Conservation (phyloP, 2,113 vertebrate genomes). For the Oreochromis spilurus region DNA sequence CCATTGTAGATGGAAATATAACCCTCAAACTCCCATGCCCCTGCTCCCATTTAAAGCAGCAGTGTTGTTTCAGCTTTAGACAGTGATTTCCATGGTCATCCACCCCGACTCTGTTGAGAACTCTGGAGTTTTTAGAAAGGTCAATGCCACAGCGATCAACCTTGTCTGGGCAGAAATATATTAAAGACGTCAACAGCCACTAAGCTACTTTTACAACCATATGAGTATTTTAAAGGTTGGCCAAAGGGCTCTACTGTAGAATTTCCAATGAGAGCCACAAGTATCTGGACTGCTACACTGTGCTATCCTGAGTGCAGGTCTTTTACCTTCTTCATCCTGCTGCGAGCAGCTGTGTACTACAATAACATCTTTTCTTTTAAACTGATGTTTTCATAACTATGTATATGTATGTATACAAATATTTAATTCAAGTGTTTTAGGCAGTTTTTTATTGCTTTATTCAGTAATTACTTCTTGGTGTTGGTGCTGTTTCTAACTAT, state of each 20-base stretch:
- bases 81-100: conserved; percentile 15
- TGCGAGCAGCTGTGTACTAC: background rate
- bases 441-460: background rate
- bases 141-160: conserved; percentile 18
- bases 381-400: background rate
- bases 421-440: background rate
- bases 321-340: background rate
- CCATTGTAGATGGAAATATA: conserved; percentile 8
- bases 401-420: background rate
- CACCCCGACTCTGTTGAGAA: background rate
- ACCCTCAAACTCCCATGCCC: background rate
- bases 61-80: conserved; percentile 18
- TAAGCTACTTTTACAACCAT: conserved; percentile 36
- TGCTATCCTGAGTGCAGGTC: background rate
- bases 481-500: background rate
- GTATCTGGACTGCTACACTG: background rate
- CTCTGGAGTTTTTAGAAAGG: conserved; percentile 18
- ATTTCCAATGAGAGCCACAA: background rate
- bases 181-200: conserved; percentile 19
- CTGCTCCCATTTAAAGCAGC: conserved; percentile 15
- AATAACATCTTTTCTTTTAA: background rate
- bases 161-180: conserved; percentile 20
- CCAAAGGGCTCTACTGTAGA: conserved; percentile 2
- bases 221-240: conserved; percentile 9
- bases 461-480: background rate